Evolutionary conservation across 2,888 invertebrate genomes (phyloP).

Genomic region (Drosophila kambysellisi): DNA sequence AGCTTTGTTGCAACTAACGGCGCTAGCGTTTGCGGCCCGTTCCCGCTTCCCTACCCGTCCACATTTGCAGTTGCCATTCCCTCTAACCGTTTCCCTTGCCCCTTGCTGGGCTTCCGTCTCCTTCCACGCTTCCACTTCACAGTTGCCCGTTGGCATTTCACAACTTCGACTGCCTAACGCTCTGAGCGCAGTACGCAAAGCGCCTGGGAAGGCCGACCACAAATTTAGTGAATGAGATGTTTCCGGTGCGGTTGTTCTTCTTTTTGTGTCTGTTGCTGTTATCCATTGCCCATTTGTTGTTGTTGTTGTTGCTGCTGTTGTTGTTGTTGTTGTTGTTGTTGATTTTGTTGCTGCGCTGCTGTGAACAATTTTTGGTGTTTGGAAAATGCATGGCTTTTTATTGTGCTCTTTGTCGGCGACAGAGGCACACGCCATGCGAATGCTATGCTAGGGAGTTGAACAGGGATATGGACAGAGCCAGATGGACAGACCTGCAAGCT

Average conservation of each 20-base stretch:
- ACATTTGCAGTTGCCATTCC: slow-evolving; percentile 6
- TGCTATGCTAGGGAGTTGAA: slow-evolving; percentile 22
- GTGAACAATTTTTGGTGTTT: slow-evolving; percentile 79
- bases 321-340: slow-evolving; percentile 27
- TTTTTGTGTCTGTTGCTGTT: slow-evolving; percentile 35
- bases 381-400: slow-evolving; percentile 81
- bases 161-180: slow-evolving; percentile 80
- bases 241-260: slow-evolving; percentile 80
- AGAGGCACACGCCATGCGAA: slow-evolving; percentile 62
- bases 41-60: slow-evolving; percentile 19
- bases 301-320: slow-evolving; percentile 33
- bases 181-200: slow-evolving; percentile 35
- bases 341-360: slow-evolving; percentile 45
- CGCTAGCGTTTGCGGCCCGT: slow-evolving; percentile 50
- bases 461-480: slow-evolving; percentile 26
- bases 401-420: slow-evolving; percentile 74
- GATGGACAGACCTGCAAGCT: slow-evolving; percentile 43
- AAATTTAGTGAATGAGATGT: slow-evolving; percentile 83
- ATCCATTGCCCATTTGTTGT: slow-evolving; percentile 24
- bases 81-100: slow-evolving; percentile 8
- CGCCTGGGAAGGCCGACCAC: slow-evolving; percentile 75
- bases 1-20: slow-evolving; percentile 77
- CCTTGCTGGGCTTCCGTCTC: slow-evolving; percentile 7
- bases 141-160: slow-evolving; percentile 71
- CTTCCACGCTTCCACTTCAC: slow-evolving; percentile 6